These are phyloP conservation scores for Agrotis clavis DNA, from an alignment of 2,888 invertebrate species.

Conservation along the genomic window DNA sequence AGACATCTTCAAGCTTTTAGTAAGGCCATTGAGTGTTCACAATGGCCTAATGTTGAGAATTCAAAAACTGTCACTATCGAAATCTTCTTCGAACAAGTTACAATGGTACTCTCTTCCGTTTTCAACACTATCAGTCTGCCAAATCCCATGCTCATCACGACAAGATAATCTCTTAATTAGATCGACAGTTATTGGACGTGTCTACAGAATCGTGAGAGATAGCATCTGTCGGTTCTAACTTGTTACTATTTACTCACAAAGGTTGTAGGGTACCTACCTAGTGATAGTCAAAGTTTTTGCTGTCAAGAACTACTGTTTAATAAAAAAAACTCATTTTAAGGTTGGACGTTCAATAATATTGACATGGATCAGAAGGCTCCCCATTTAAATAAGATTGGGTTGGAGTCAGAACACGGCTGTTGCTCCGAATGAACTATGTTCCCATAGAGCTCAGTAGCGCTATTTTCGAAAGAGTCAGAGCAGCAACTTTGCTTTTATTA, in stretches of 20 bases:
- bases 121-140: constrained; percentile 15
- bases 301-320: background rate
- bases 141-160: constrained; percentile 35
- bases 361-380: background rate
- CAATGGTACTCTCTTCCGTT: background rate
- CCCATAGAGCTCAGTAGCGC: too few species aligned
- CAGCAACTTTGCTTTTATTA: too few species aligned
- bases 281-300: constrained; percentile 28
- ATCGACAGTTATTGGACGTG: constrained; percentile 61
- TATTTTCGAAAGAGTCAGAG: too few species aligned
- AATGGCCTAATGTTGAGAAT: too few species aligned
- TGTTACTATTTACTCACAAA: constrained; percentile 48
- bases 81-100: background rate
- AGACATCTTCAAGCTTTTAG: too few species aligned
- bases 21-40: background rate
- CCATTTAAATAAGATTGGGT: too few species aligned
- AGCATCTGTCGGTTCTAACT: constrained; percentile 50
- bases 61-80: background rate
- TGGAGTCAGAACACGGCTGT: too few species aligned
- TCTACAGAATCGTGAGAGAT: constrained; percentile 63
- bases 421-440: too few species aligned
- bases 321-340: too few species aligned
- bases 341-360: too few species aligned
- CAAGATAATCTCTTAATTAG: constrained; percentile 62
- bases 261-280: background rate